phyloP scores from a whole-genome alignment of 2,113 vertebrate genomes.

The Bolborhynchus lineola region DNA sequence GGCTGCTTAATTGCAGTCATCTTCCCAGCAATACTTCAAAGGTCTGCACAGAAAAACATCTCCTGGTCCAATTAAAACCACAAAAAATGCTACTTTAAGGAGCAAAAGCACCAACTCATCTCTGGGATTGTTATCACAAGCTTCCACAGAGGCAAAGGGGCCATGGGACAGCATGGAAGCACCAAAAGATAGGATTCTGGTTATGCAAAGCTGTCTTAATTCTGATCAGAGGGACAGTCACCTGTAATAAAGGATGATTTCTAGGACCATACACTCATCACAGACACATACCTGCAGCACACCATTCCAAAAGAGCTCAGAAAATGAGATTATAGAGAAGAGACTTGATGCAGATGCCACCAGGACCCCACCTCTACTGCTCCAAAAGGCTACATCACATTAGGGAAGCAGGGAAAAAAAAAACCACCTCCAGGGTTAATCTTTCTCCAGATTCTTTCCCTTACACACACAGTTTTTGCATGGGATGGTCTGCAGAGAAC shows the following conservation, averaged over 20 bases:
- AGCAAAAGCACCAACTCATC: background rate
- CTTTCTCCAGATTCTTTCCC: background rate
- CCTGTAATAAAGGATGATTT: background rate
- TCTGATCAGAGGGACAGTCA: background rate
- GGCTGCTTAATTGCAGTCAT: background rate
- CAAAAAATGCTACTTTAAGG: background rate
- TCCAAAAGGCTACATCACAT: background rate
- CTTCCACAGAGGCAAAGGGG: background rate
- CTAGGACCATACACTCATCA: background rate
- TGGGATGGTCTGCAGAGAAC: background rate
- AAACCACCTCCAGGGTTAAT: background rate
- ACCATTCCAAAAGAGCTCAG: background rate
- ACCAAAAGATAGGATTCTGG: background rate
- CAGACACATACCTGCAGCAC: background rate
- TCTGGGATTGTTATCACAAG: background rate
- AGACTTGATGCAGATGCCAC: background rate
- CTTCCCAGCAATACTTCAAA: conserved; percentile 5
- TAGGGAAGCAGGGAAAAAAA: background rate
- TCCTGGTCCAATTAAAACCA: conserved; percentile 11
- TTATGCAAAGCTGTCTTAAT: background rate
- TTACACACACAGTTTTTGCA: background rate
- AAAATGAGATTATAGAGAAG: background rate
- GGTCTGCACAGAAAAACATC: background rate
- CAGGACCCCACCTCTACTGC: background rate
- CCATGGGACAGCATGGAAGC: background rate